Percentiles rank a stretch among this genome's conserved stretches.
Evolutionary conservation across 1,140 invertebrate species (phyloP).

Genomic region (Pristionchus pacificus): DNA sequence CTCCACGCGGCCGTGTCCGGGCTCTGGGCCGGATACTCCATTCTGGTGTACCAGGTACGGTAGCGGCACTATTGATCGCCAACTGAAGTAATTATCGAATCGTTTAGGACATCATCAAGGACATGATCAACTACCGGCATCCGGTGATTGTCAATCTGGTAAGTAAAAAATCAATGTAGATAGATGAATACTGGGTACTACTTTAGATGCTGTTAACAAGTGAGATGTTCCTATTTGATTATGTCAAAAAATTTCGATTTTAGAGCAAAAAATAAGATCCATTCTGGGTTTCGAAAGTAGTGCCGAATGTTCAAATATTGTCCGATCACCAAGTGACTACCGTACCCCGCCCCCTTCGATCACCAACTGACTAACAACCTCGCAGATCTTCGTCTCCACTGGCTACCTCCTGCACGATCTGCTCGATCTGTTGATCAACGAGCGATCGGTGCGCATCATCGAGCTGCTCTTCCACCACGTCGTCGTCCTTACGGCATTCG

Average conservation of each 20-base stretch:
- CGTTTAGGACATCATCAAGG: conserved; percentile 28
- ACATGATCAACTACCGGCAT: conserved; percentile 39
- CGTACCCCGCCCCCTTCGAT: no score
- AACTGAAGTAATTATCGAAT: no score
- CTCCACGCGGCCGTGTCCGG: conserved; percentile 54
- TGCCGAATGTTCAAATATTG: no score
- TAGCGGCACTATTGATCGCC: no score
- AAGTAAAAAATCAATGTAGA: not conserved
- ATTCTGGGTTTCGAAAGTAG: no score
- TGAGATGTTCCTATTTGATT: no score
- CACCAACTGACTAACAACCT: not conserved
- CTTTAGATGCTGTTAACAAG: conserved; percentile 26
- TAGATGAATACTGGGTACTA: not conserved
- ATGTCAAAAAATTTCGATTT: no score
- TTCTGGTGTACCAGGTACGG: conserved; percentile 40
- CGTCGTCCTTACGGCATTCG: conserved; percentile 48
- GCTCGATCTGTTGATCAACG: conserved; percentile 51
- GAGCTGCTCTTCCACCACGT: conserved; percentile 56
- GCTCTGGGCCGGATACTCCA: conserved; percentile 34
- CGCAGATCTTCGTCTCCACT: conserved; percentile 49
- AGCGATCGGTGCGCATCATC: conserved; percentile 50
- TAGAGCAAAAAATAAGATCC: no score
- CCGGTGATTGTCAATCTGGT: conserved; percentile 24
- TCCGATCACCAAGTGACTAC: no score
- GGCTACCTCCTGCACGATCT: conserved; percentile 54